phyloP scores from a whole-genome alignment of 1,140 invertebrate genomes.

The Zeugodacus cucurbitae region DNA sequence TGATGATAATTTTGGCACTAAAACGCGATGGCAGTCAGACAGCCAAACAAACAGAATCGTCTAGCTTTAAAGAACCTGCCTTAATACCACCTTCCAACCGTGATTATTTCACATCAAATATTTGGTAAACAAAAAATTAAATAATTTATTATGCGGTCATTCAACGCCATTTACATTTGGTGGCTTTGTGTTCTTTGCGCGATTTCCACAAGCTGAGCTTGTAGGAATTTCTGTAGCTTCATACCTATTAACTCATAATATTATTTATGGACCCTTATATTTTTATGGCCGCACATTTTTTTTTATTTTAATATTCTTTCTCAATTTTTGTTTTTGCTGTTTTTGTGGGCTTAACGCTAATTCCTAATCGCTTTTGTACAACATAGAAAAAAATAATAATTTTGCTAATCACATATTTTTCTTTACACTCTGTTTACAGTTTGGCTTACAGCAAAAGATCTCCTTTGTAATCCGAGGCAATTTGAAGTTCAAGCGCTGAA shows the following conservation, averaged over 20 bases:
- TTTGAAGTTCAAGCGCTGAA: constrained; percentile 10
- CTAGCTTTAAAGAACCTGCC: neutral
- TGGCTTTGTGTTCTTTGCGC: neutral
- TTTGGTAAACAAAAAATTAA: neutral
- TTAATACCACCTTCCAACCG: neutral
- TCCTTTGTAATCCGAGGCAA: neutral
- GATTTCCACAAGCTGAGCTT: neutral
- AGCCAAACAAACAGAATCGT: too few species aligned
- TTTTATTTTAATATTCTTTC: neutral
- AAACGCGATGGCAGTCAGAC: neutral
- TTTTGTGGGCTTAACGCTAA: neutral
- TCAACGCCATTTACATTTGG: neutral
- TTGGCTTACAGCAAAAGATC: neutral
- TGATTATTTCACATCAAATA: neutral
- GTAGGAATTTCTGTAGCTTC: neutral
- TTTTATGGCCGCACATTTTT: neutral
- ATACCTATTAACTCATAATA: neutral
- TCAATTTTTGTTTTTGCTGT: neutral
- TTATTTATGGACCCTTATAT: neutral
- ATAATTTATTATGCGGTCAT: neutral
- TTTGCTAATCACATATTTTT: neutral
- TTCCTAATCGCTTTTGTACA: constrained; percentile 22
- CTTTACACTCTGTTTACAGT: neutral
- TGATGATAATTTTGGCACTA: neutral
- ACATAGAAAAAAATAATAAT: too few species aligned